These are phyloP conservation scores for Notoglanidium macrostoma DNA, from an alignment of 2,797 vertebrate genomes.

Conservation along the genomic window DNA sequence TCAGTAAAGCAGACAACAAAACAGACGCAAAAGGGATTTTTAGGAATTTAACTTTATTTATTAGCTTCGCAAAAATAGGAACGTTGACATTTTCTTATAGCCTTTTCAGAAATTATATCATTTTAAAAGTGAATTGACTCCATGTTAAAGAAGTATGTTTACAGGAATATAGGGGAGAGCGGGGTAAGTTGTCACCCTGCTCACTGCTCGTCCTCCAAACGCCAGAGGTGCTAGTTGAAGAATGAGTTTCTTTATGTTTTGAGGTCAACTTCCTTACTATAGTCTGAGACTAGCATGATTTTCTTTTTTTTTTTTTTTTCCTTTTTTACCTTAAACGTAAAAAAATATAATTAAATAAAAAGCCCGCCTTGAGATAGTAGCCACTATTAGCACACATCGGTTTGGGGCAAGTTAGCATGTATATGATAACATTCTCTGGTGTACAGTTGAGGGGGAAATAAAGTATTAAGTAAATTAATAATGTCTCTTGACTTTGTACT, in stretches of 20 bases:
- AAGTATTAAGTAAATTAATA: neutral
- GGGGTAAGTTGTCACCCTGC: neutral
- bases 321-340: too few species aligned
- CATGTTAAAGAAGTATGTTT: neutral
- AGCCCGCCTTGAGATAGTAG: neutral
- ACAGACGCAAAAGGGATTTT: neutral
- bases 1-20: conserved; percentile 35
- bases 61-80: neutral
- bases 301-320: neutral
- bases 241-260: neutral
- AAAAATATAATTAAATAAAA: too few species aligned
- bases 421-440: neutral
- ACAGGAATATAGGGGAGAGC: neutral
- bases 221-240: neutral
- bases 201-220: neutral
- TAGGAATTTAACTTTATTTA: neutral
- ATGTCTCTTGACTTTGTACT: neutral
- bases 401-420: neutral
- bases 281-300: neutral
- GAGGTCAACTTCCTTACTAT: neutral
- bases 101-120: neutral
- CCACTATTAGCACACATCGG: neutral
- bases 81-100: neutral
- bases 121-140: neutral
- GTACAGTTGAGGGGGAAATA: neutral